Percentiles rank a stretch among this genome's conserved stretches.
Evolutionary conservation across 64 coral and sea anemone species (phyloP).

Genomic region (Pachyseris speciosa): DNA sequence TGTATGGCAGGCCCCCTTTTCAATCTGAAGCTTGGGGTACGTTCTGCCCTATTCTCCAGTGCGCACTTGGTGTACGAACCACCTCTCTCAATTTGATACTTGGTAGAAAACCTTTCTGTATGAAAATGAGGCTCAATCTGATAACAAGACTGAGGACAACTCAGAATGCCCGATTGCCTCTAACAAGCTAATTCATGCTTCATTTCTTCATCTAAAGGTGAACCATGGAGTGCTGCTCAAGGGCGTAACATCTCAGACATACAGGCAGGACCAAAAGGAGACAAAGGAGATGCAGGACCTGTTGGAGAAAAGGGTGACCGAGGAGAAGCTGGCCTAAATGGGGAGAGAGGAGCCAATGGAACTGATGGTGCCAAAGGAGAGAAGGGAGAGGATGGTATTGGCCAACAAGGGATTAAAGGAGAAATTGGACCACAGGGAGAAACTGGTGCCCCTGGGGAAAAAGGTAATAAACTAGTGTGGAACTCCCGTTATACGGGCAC

Average conservation of each 20-base stretch:
- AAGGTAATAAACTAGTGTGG: neutral
- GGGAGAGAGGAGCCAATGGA: neutral
- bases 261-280: neutral
- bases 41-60: too few species aligned
- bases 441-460: neutral
- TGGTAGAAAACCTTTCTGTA: too few species aligned
- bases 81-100: too few species aligned
- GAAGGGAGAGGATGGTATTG: constrained; percentile 4
- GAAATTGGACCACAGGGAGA: neutral
- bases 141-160: too few species aligned
- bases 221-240: too few species aligned
- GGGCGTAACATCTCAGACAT: too few species aligned
- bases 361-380: constrained; percentile 25
- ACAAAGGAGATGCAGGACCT: constrained; percentile 15
- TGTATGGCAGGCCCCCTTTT: too few species aligned
- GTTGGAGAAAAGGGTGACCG: constrained; percentile 38
- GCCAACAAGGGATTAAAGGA: constrained; percentile 4
- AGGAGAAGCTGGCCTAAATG: constrained; percentile 32
- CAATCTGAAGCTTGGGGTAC: too few species aligned
- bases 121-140: too few species aligned
- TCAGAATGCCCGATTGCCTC: too few species aligned
- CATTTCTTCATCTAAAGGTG: neutral
- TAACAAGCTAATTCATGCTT: neutral
- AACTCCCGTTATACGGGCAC: neutral
- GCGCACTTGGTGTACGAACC: too few species aligned